Evolutionary conservation across 2,113 vertebrate genomes (phyloP), one percentile per base, ranked within the genome.

Genomic region (Mobula hypostoma): DNA sequence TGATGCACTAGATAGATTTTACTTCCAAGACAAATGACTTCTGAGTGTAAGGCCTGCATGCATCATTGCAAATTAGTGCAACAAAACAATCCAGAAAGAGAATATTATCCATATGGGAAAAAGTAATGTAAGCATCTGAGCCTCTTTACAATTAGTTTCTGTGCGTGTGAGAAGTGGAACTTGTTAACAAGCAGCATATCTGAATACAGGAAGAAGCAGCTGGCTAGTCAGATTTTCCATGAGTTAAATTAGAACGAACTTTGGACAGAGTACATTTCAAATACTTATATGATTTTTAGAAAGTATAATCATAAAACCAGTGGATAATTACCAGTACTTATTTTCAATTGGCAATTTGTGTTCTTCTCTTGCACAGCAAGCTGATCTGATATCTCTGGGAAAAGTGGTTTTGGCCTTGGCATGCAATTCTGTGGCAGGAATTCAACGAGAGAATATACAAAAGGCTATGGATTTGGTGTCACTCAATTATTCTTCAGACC

Each of bases 381-480:
- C 98, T 95, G 99, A 99, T 97, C 97, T 99, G 90, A 99, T 99
- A 96, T 98, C 98, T 85, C 96, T 99, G 97, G 99, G 99, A 96
- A 99, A 99, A 97, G 98, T 99, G 97, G 99, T 99, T 94, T 97
- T 99, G 97, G 98, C 99, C 94, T 96, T 99, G 96, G 98, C 99
- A 94, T 99, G 99, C 96, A 99, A 99, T 97, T 99, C 98, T 96
- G 97, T 99, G 96, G 98, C 98, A 96, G 99, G 99, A 95, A 99
- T 99, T 96, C 99, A 99, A 96, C 98, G 99, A 96, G 99, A 99
- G 95, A 99, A 99, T 96, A 97, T 99, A 95, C 99, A 99, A 97
- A 99, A 99, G 96, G 98, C 99, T 95, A 99, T 99, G 98, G 99
- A 99, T 97, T 96, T 99, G 95, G 99, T 99, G 97, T 99, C 98